Evolutionary conservation across 2,113 vertebrate genomes (phyloP), one percentile per base, ranked within the genome.

Genomic region (Heterochromis multidens): DNA sequence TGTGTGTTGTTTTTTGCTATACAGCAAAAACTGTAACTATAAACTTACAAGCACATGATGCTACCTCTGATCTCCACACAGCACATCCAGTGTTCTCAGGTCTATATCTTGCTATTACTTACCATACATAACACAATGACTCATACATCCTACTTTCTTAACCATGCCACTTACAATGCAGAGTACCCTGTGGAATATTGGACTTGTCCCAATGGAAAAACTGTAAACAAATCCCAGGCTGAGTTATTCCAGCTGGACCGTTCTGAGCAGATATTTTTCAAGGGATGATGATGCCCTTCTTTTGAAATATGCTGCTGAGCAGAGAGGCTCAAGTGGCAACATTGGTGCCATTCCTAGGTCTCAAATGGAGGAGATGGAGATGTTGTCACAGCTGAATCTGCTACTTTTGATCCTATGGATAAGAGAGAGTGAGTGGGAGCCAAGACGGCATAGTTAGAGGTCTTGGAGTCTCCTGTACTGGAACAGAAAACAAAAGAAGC

Each of bases 331-430:
- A 92, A 90, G 87, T 93, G 86, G 70, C 91, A 86, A 82, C 88
- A 91, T 92, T 93, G 84, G 91, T 93, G 86, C 79, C 88, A 83
- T 93, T 91, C 88, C 90, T 81, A 79, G 70, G 74, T 81, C 25
- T 70, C n/a, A 17, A 23, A 23, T 40, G 46, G 25, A 31, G 81
- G 54, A 63, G 46, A 59, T 25, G 62, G 77, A 67, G 31, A 37
- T 46, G 35, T 17, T n/a, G 82, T 89, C 90, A 94, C 90, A 94
- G 92, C 91, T 95, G 90, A 95, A 88, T 85, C 77, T 83, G 43
- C 61, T 82, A 85, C 88, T 63, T 94, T 93, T 94, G 93, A 95
- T 95, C 88, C 74, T 77, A 72, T 79, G 91, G 91, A 95, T 90
- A 91, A 93, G 89, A 89, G 82, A 27, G 76, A 33, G 80, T 80